Evolutionary conservation across 2,888 invertebrate genomes (phyloP).

Genomic region (Hedychridium roseum): DNA sequence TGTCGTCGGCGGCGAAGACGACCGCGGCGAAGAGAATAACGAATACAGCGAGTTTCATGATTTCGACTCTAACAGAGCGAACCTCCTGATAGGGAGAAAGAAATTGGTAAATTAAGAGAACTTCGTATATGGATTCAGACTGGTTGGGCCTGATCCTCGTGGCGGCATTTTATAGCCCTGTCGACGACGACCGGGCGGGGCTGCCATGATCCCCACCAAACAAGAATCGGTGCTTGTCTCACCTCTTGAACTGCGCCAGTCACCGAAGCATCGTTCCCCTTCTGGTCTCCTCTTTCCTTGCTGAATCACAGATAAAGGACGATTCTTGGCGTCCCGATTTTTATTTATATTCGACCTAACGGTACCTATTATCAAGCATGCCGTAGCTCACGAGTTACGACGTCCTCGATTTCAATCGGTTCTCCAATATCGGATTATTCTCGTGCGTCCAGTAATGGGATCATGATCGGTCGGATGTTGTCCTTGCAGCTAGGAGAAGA

Average conservation of each 20-base stretch:
- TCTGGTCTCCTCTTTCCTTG: conserved; percentile 3
- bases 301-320: too few species aligned
- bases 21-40: conserved; percentile 67
- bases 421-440: too few species aligned
- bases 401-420: too few species aligned
- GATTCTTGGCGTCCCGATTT: too few species aligned
- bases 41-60: conserved; percentile 65
- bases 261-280: conserved; percentile 37
- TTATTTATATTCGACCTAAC: too few species aligned
- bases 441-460: too few species aligned
- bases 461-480: too few species aligned
- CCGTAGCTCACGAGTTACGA: too few species aligned
- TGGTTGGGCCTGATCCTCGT: conserved; percentile 56
- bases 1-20: conserved; percentile 65
- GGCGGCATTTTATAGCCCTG: conserved; percentile 58
- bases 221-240: conserved; percentile 32
- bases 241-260: conserved; percentile 45
- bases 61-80: conserved; percentile 13
- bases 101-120: conserved; percentile 24
- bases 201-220: conserved; percentile 39
- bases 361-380: too few species aligned
- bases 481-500: too few species aligned
- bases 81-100: background rate
- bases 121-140: conserved; percentile 54
- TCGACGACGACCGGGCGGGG: conserved; percentile 51